Percentiles rank a stretch among this genome's conserved stretches.
These are phyloP conservation scores for Lutjanus erythropterus DNA, from an alignment of 2,113 vertebrate species.

Conservation along the genomic window DNA sequence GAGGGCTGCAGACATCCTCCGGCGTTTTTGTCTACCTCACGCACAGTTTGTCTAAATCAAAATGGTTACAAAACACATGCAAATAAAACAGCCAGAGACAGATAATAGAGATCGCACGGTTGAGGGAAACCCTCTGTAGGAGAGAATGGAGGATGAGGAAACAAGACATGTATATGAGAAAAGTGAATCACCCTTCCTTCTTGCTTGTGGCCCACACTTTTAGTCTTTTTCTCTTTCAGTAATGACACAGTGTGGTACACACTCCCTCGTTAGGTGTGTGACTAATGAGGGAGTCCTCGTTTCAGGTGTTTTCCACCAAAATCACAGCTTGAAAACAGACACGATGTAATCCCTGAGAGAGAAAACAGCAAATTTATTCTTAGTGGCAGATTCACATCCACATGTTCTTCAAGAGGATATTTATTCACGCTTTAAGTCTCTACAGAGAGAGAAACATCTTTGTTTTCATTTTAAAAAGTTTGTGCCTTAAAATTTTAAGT, in stretches of 20 bases:
- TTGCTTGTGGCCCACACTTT: slow-evolving; percentile 63
- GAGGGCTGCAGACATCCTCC: slow-evolving; percentile 11
- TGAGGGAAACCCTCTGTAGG: slow-evolving; percentile 74
- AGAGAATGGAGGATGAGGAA: slow-evolving; percentile 62
- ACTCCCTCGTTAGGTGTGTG: slow-evolving; percentile 59
- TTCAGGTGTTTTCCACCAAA: slow-evolving; percentile 79
- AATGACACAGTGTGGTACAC: slow-evolving; percentile 58
- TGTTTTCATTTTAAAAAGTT: too few species aligned
- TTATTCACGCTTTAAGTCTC: too few species aligned
- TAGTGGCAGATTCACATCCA: not conserved
- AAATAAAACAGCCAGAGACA: not conserved
- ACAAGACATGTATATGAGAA: slow-evolving; percentile 40
- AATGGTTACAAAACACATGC: not conserved
- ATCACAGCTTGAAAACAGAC: slow-evolving; percentile 41
- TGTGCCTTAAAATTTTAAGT: too few species aligned
- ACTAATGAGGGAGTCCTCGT: slow-evolving; percentile 82
- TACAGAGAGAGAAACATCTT: too few species aligned
- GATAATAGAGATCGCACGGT: not conserved
- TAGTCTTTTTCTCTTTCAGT: slow-evolving; percentile 70
- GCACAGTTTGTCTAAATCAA: not conserved
- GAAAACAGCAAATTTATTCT: not conserved
- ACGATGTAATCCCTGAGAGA: not conserved
- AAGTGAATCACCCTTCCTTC: slow-evolving; percentile 69
- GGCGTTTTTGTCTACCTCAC: not conserved
- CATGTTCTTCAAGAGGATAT: not conserved